phyloP scores from a whole-genome alignment of 1,140 invertebrate genomes.

The Drosophila parvula region DNA sequence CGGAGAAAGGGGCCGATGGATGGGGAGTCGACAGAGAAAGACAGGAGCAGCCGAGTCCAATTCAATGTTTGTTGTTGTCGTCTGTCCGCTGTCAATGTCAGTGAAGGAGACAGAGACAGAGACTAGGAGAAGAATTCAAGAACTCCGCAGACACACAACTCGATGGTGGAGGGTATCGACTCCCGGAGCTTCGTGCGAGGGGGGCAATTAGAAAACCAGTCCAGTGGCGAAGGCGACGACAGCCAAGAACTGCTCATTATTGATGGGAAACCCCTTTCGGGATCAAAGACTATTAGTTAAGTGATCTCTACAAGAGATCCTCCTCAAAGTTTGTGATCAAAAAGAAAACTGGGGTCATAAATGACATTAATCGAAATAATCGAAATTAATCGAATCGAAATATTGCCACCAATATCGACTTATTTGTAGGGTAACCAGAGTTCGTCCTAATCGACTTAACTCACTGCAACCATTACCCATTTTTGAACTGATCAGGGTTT shows the following conservation, averaged over 20 bases:
- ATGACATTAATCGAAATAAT: neutral
- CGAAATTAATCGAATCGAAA: neutral
- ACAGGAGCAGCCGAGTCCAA: constrained; percentile 57
- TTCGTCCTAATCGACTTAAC: constrained; percentile 3
- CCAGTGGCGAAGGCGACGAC: constrained; percentile 37
- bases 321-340: neutral
- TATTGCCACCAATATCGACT: neutral
- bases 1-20: constrained; percentile 23
- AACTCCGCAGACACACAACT: constrained; percentile 29
- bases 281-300: constrained; percentile 13
- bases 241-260: constrained; percentile 41
- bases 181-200: neutral
- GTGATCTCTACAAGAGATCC: neutral
- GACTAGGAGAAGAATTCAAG: constrained; percentile 29
- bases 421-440: neutral
- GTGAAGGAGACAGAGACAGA: constrained; percentile 4
- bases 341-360: no score
- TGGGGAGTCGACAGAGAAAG: constrained; percentile 16
- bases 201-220: constrained; percentile 59
- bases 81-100: constrained; percentile 52
- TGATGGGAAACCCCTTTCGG: constrained; percentile 21
- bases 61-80: constrained; percentile 44
- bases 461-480: constrained; percentile 3
- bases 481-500: constrained; percentile 24
- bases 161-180: constrained; percentile 24